phyloP scores from a whole-genome alignment of 2,797 vertebrate species.

The Rallus crepitans region DNA sequence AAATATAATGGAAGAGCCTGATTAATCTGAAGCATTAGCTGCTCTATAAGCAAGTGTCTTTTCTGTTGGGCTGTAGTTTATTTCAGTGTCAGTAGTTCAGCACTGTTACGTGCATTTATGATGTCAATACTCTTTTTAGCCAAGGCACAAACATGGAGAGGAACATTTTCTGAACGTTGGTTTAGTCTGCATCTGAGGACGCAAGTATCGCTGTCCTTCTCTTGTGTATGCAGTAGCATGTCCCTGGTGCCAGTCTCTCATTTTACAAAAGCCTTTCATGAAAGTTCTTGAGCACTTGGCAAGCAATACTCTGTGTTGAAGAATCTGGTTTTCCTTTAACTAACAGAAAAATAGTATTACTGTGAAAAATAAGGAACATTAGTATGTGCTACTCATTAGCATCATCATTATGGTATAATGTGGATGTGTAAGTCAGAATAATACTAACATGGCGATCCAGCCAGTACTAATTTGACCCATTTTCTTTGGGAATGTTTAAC shows the following conservation, averaged over 20 bases:
- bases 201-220: background rate
- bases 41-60: background rate
- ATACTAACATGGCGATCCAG: background rate
- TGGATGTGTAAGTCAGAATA: background rate
- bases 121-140: background rate
- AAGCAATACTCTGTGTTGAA: background rate
- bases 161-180: background rate
- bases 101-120: background rate
- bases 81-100: background rate
- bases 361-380: background rate
- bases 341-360: background rate
- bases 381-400: background rate
- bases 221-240: background rate
- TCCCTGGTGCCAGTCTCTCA: background rate
- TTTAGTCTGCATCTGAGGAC: background rate
- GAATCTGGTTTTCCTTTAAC: background rate
- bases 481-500: background rate
- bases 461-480: background rate
- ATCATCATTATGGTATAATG: background rate
- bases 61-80: background rate
- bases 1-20: background rate
- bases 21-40: background rate
- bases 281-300: background rate
- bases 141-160: background rate
- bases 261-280: background rate